phyloP scores from a whole-genome alignment of 1,140 invertebrate genomes.

The Drosophila subobscura region DNA sequence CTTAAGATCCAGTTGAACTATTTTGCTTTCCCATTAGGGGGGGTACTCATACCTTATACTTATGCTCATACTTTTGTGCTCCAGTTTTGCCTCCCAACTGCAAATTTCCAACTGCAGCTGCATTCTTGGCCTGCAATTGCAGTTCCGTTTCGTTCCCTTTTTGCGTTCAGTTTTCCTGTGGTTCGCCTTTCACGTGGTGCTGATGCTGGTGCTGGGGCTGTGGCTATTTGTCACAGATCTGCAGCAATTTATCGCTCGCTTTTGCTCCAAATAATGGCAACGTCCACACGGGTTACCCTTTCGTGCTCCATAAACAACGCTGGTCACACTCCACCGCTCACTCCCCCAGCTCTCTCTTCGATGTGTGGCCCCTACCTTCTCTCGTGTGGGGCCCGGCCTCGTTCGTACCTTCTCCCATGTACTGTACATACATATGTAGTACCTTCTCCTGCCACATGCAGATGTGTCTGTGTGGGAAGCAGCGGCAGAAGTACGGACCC shows the following conservation, averaged over 20 bases:
- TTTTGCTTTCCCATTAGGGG: background rate
- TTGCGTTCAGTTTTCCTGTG: slow-evolving; percentile 6
- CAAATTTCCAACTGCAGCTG: slow-evolving; percentile 3
- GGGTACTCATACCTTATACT: background rate
- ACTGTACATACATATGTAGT: no score
- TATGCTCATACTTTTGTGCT: no score
- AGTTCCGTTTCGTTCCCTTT: background rate
- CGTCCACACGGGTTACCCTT: slow-evolving; percentile 55
- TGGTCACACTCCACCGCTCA: slow-evolving; percentile 8
- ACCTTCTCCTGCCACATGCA: slow-evolving; percentile 45
- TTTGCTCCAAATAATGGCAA: slow-evolving; percentile 42
- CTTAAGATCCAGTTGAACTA: no score
- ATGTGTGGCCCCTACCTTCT: background rate
- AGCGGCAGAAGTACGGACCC: background rate
- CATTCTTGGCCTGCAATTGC: slow-evolving; percentile 12
- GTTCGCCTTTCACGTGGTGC: slow-evolving; percentile 39
- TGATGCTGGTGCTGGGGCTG: background rate
- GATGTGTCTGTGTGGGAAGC: slow-evolving; percentile 47
- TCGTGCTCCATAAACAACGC: slow-evolving; percentile 54
- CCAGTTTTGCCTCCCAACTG: slow-evolving; percentile 6
- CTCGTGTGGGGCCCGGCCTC: background rate
- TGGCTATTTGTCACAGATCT: slow-evolving; percentile 55
- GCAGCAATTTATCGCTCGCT: slow-evolving; percentile 48
- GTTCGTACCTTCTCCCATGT: no score
- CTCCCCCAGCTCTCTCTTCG: background rate